Evolutionary conservation across 1,140 invertebrate genomes (phyloP).

Genomic region (Euura saliciscinereae): DNA sequence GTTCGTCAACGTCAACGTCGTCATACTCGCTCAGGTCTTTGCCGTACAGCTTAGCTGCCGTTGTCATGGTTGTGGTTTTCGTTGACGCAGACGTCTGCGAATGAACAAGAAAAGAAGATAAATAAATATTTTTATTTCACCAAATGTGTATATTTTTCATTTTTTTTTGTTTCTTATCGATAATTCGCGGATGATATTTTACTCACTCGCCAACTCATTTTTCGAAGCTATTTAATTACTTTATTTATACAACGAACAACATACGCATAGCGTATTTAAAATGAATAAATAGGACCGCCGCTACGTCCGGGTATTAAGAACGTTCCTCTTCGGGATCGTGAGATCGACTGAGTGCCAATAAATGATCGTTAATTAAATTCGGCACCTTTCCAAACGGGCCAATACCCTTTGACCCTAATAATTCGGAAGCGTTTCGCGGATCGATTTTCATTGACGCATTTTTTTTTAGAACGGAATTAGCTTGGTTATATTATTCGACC

Average conservation of each 20-base stretch:
- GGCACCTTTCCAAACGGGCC: conserved; percentile 48
- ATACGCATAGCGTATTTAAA: too few relatives aligned
- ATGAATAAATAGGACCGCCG: too few relatives aligned
- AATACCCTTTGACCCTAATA: conserved; percentile 52
- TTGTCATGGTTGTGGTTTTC: conserved; percentile 87
- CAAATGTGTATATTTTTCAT: too few relatives aligned
- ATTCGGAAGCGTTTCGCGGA: conserved; percentile 29
- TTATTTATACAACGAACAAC: too few relatives aligned
- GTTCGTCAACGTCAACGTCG: conserved; percentile 95
- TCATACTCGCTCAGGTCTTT: conserved; percentile 93
- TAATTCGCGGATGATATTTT: too few relatives aligned
- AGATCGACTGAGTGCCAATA: conserved; percentile 33
- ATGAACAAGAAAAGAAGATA: conserved; percentile 14
- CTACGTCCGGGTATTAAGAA: too few relatives aligned
- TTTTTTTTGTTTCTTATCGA: too few relatives aligned
- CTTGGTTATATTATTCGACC: too few relatives aligned
- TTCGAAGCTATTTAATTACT: too few relatives aligned
- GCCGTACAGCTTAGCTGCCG: conserved; percentile 87
- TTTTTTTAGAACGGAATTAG: too few relatives aligned
- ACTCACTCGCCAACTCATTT: too few relatives aligned
- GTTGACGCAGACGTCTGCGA: conserved; percentile 84
- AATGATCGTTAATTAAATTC: conserved; percentile 40
- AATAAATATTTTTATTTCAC: too few relatives aligned
- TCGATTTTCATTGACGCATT: conserved; percentile 53
- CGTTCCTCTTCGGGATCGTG: conserved; percentile 9